Evolutionary conservation across 2,888 invertebrate species (phyloP), one percentile per base, ranked within the genome.

Genomic region (Sesia apiformis): DNA sequence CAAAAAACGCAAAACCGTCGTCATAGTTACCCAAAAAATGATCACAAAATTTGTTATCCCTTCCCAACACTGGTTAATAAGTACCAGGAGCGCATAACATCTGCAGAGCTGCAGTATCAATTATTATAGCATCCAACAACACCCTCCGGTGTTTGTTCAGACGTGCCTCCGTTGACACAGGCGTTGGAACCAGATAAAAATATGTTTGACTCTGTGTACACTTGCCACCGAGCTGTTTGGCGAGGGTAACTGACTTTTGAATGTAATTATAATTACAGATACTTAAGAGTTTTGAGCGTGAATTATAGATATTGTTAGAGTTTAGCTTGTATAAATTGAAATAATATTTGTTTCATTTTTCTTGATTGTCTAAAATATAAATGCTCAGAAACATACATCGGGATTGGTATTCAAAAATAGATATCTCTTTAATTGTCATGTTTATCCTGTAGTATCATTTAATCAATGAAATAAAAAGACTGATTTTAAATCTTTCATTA

Each of bases 141-240:
- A 80, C 81, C 84, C 82, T 73, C 73, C 66, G 60, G 61, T 83
- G 78, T 85, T 83, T 84, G 74, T 72, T 63, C 80, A 81, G 78
- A 71, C 81, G 76, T 61, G 53, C 59, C 59, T 50, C 57, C 68
- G 80, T 81, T 78, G 78, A 84, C 84, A 77, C 76, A 76, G 70
- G 69, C 76, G 71, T 40, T 8, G 38, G 52, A 7, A 52, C 52
- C 67, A 81, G 87, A 85, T 86, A 87, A 85, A 84, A 84, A 82
- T 83, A 74, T 85, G 83, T 86, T 81, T 79, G 74, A 70, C 77
- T 76, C 76, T 78, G 74, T 73, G 70, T 76, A 76, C 79, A 77
- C 78, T 75, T 74, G 77, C 78, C 79, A 79, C 81, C 63, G 79
- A 78, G 50, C 8, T 50, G 50, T 50, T 50, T 50, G 50, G 8